These are phyloP conservation scores for Parambassis ranga DNA, from an alignment of 2,797 vertebrate genomes.

Conservation along the genomic window DNA sequence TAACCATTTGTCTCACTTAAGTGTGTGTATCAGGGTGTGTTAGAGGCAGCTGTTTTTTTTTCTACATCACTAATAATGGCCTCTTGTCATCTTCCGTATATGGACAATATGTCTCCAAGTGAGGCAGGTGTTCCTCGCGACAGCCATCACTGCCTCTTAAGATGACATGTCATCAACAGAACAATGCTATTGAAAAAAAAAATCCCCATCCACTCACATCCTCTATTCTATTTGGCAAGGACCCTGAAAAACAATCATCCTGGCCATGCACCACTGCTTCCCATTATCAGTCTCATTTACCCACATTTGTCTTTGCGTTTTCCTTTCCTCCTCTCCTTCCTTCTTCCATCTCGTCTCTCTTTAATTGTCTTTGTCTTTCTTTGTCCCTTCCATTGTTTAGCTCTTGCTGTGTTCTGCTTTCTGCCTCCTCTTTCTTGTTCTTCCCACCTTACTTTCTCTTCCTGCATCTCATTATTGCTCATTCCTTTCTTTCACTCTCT, in stretches of 20 bases:
- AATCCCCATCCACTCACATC: slow-evolving; percentile 10
- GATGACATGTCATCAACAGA: slow-evolving; percentile 40
- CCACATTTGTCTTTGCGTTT: slow-evolving; percentile 59
- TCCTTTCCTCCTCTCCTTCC: slow-evolving; percentile 26
- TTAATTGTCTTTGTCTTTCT: slow-evolving; percentile 58
- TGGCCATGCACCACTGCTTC: slow-evolving; percentile 60
- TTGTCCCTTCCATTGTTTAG: slow-evolving; percentile 29
- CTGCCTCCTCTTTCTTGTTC: background rate
- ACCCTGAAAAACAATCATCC: slow-evolving; percentile 64
- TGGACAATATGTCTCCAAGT: slow-evolving; percentile 39
- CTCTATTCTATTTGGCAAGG: slow-evolving; percentile 47
- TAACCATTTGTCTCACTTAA: slow-evolving; percentile 16
- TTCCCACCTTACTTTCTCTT: background rate
- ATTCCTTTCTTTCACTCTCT: background rate
- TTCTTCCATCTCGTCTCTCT: slow-evolving; percentile 35
- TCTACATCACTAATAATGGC: slow-evolving; percentile 23
- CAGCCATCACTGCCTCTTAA: slow-evolving; percentile 41
- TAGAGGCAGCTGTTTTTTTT: slow-evolving; percentile 30
- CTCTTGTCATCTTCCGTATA: slow-evolving; percentile 29
- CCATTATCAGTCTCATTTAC: slow-evolving; percentile 74
- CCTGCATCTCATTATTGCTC: slow-evolving; percentile 3
- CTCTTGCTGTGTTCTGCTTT: background rate
- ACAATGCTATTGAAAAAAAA: background rate
- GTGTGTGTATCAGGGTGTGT: slow-evolving; percentile 6
- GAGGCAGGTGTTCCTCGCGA: slow-evolving; percentile 48